phyloP scores from a whole-genome alignment of 23 tunicate genomes.

The Phallusia fumigata region DNA sequence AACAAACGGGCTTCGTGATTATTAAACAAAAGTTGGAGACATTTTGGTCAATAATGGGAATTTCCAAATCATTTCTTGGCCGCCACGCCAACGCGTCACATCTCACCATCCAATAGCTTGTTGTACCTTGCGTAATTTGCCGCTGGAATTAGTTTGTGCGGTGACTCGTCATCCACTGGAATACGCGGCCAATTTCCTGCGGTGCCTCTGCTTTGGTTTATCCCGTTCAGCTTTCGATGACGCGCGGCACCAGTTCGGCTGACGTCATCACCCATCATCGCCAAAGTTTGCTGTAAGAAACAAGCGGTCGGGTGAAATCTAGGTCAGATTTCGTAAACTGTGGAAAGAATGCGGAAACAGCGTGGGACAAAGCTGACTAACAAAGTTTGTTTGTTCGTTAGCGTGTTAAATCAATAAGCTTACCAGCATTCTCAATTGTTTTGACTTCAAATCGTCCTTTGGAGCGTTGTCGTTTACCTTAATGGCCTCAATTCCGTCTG shows the following conservation, averaged over 20 bases:
- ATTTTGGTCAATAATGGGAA: too few species aligned
- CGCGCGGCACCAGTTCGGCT: neutral
- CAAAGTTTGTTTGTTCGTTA: too few species aligned
- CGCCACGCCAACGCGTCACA: too few species aligned
- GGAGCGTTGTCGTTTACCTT: too few species aligned
- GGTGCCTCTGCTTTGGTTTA: neutral
- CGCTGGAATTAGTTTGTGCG: neutral
- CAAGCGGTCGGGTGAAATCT: too few species aligned
- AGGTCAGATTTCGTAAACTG: too few species aligned
- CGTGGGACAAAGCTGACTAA: too few species aligned
- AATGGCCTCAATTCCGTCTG: neutral
- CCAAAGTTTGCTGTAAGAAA: neutral
- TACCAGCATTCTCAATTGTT: neutral
- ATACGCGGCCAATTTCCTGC: neutral
- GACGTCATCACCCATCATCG: conserved; percentile 6
- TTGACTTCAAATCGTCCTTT: too few species aligned
- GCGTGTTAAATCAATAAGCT: neutral
- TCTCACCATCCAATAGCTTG: too few species aligned
- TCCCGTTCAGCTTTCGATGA: neutral
- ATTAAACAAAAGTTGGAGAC: too few species aligned
- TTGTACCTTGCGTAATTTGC: conserved; percentile 5
- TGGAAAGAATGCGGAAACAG: too few species aligned
- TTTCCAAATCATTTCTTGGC: too few species aligned
- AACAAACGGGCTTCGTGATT: neutral
- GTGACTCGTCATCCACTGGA: neutral